Base-by-base conservation (phyloP, 2,113 vertebrate genomes). In the Gambusia affinis region DNA sequence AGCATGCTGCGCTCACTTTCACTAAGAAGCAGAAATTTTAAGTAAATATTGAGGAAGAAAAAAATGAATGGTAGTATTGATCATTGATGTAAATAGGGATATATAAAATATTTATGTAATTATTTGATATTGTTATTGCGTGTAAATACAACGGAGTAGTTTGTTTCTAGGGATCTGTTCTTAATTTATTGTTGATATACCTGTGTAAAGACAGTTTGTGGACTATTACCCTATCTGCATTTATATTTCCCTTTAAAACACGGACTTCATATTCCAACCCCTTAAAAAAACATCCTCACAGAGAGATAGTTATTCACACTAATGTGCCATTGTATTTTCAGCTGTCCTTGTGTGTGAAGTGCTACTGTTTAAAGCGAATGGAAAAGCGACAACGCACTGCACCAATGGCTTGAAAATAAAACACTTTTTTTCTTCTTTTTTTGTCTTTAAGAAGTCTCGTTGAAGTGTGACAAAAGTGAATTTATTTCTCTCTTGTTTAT, bases 61-160 rank as follows among this genome's bases (percentile, higher is more conserved):
- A 93, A 85, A 75, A 71, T 82, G 82, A 95, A 95, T 87, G 93
- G 93, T 96, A 95, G 91, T 93, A 96, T 90, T 91, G 86, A 96
- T 94, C 93, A 94, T 96, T 95, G 93, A 95, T 97, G 95, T 95
- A 96, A 95, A 98, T 98, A 97, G 44, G 91, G 80, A 91, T 92
- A 95, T 94, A 95, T 94, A 97, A 97, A 44, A 96, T 99, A 99
- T 99, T 99, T 99, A 99, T 99, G 97, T 99, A 99, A 98, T 98
- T 98, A 98, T 98, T 98, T 97, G 96, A 96, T 98, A 98, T 96
- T 95, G 96, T 96, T 96, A 97, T 96, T 96, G 94, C 93, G 89
- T 99, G 98, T 99, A 99, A 96, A 99, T 99, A 99, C 90, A 92
- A 95, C 94, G 94, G 95, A 94, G 95, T 96, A 96, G 95, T 96